Evolutionary conservation across 2,888 invertebrate species (phyloP), one percentile per base, ranked within the genome.

Genomic region (Drosophila glabriapex): DNA sequence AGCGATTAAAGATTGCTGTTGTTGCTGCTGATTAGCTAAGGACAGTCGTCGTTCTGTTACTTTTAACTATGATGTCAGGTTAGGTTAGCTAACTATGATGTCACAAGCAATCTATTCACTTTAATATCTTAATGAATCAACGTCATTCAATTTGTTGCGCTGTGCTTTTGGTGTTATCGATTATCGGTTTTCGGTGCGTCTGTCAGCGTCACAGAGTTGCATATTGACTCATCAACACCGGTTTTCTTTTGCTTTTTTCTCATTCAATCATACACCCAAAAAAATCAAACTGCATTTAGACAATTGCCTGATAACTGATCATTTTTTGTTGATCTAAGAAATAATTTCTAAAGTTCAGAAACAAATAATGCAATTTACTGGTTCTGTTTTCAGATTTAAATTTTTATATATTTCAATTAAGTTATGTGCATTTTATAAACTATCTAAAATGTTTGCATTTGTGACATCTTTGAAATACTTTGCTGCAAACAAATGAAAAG

Each of bases 11-110:
- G 5, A n/a, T 16, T 37, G 22, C 25, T 31, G 43, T 12, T 31
- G 14, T 16, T 37, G 39, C 37, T 58, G 22, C 2, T 63, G 22
- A 53, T 65, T 61, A 56, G 19, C 49, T 31, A 12, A 49, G 60
- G 79, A 49, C 66, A 74, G 68, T 39, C 66, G 81, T 53, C 63
- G 61, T 54, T 54, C 59, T 60, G 33, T 35, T 22, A 71, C 67
- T 61, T 50, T 64, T 56, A 66, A 43, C n/a, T 66, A 35, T 66
- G 68, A 73, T 80, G 78, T 77, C 67, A 76, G n/a, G n/a, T n/a
- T n/a, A n/a, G n/a, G n/a, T n/a, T n/a, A n/a, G n/a, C n/a, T 56
- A 66, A 43, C n/a, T 66, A 35, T 66, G 68, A 73, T 80, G 78
- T 77, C 67, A 76, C 72, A 76, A 56, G 4, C 6, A 41, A 52